Evolutionary conservation across 2,797 vertebrate species (phyloP).

Genomic region (Diplodus sargus): DNA sequence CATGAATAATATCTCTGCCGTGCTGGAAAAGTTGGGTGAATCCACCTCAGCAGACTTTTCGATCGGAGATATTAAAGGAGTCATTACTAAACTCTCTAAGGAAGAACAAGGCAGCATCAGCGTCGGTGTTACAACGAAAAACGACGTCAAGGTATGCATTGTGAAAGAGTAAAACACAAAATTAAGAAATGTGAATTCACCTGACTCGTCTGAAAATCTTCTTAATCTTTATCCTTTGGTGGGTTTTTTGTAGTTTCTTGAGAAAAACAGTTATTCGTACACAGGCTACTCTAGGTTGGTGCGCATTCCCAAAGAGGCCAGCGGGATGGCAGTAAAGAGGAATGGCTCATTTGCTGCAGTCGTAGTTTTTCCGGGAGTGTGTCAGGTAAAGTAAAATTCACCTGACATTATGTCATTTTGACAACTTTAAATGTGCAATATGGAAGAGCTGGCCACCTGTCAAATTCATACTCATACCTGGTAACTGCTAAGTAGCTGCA

Average conservation of each 20-base stretch:
- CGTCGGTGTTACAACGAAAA: not conserved
- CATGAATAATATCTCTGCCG: not conserved
- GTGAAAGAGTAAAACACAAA: not conserved
- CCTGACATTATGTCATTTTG: not conserved
- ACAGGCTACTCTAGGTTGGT: rapidly evolving
- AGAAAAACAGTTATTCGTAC: rapidly evolving
- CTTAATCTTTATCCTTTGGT: not conserved
- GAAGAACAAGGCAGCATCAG: not conserved
- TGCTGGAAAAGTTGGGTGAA: not conserved
- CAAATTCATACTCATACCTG: no score
- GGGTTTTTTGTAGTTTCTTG: not conserved
- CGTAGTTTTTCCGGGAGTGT: slow-evolving; percentile 41
- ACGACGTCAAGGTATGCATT: slow-evolving; percentile 25
- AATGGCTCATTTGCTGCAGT: slow-evolving; percentile 38
- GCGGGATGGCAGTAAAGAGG: not conserved
- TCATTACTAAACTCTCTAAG: slow-evolving; percentile 28
- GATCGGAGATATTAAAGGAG: slow-evolving; percentile 34
- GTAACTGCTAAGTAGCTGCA: no score
- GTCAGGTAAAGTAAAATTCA: slow-evolving; percentile 33
- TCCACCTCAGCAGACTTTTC: not conserved
- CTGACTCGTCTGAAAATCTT: not conserved
- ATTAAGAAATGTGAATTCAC: not conserved
- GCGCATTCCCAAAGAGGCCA: slow-evolving; percentile 51
- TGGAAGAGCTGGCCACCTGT: no score
- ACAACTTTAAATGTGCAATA: not conserved